These are phyloP conservation scores for Parotia lawesii DNA, from an alignment of 2,113 vertebrate genomes.

Conservation along the genomic window DNA sequence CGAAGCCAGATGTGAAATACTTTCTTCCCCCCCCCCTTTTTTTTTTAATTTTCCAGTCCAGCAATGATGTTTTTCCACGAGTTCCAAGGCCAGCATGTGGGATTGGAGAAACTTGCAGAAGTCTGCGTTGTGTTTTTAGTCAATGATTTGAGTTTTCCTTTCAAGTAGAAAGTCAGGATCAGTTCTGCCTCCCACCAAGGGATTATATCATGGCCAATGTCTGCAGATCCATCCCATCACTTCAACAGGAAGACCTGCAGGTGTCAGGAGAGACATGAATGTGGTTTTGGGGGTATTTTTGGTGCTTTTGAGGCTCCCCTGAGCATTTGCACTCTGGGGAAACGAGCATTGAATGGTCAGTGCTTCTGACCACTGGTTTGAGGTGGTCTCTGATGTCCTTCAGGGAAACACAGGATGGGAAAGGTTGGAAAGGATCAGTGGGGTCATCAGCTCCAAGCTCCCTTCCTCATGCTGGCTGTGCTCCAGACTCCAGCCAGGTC, in stretches of 20 bases:
- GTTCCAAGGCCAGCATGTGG: background rate
- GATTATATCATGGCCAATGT: background rate
- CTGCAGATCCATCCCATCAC: background rate
- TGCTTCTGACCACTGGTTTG: background rate
- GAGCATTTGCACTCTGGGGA: background rate
- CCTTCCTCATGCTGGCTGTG: background rate
- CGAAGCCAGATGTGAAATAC: background rate
- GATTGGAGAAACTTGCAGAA: background rate
- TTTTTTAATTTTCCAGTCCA: background rate
- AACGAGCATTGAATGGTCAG: background rate
- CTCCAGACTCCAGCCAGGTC: background rate
- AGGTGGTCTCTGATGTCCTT: background rate
- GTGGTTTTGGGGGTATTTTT: background rate
- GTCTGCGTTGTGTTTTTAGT: background rate
- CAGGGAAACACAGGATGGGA: background rate
- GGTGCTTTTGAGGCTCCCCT: background rate
- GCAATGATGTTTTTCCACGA: background rate
- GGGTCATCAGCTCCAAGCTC: background rate
- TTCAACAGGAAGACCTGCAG: background rate
- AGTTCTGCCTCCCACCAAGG: background rate
- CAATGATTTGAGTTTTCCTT: background rate
- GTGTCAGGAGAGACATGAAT: background rate
- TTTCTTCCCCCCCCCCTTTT: background rate
- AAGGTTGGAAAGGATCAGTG: background rate
- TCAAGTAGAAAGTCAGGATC: background rate